Base-by-base conservation (phyloP, 2,797 vertebrate genomes). In the Tympanoctomys barrerae region DNA sequence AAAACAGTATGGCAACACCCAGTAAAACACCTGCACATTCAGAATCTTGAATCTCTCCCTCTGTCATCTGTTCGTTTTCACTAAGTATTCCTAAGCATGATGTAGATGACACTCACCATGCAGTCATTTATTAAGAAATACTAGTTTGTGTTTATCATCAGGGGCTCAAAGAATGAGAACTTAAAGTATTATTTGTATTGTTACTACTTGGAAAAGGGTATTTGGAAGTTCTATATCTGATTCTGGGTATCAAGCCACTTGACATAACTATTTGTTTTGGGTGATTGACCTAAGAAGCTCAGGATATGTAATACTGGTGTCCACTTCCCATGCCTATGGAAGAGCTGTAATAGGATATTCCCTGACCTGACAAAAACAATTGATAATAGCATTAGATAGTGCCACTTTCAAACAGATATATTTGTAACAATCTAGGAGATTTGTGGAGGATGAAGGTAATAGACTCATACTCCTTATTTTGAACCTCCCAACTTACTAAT, bases 111-210 rank as follows among this genome's bases (percentile, higher is more conserved):
- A 71, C 0, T 52, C 26, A 80, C 16, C 9, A 28, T 49, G 28
- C 59, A 87, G 7, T 73, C 3, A 39, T 49, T 86, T 82, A 49
- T 85, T 59, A 70, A 68, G 84, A 79, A 59, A 5, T 36, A 70
- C 57, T 77, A 59, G 46, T 78, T 62, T 87, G 39, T 49, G 52
- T 85, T 94, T 71, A 94, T 85, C 57, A 93, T 16, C 24, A 82
- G 84, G 62, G 22, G 0, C 21, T n/a, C 42, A 64, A 9, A 22
- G 39, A 70, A 12, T 0, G 26, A 73, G 14, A 81, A 87, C 26
- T 94, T 78, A 22, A 93, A 87, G 46, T 95, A 85, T 73, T 39
- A 39, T 90, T 93, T 75, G 57, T 52, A 57, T 33, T 36, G 75
- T 73, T 91, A 68, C 16, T 66, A 14, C 68, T 89, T 89, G 57